phyloP scores from a whole-genome alignment of 2,888 invertebrate species.

The Lucinisca nassula region DNA sequence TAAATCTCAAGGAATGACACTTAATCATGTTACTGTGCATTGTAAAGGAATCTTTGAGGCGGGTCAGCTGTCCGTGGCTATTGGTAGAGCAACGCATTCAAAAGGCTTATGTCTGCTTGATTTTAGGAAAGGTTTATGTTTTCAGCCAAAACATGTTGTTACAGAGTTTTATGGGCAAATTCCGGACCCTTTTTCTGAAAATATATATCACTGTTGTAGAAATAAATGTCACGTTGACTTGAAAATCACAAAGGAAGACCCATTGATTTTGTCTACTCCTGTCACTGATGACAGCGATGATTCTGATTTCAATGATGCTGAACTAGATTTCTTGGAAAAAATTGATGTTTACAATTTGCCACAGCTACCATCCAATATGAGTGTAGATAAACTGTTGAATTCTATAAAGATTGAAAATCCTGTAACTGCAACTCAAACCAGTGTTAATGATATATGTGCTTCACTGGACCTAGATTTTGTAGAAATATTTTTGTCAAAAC shows the following conservation, averaged over 20 bases:
- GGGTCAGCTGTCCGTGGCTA: constrained; percentile 45
- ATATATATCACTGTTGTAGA: too few species aligned
- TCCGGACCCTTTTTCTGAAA: too few species aligned
- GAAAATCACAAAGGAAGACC: too few species aligned
- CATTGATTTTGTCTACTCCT: too few species aligned
- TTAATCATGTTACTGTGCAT: constrained; percentile 15
- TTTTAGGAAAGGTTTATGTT: constrained; percentile 41
- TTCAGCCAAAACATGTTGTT: constrained; percentile 28
- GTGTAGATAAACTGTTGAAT: constrained; percentile 1
- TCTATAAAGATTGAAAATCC: background rate
- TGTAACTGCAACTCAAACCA: background rate
- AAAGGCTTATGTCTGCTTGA: constrained; percentile 25
- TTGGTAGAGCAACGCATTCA: constrained; percentile 31
- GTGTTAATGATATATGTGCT: constrained; percentile 1
- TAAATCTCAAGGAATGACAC: background rate
- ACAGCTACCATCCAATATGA: constrained; percentile 12
- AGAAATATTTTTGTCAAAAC: background rate
- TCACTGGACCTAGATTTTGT: background rate
- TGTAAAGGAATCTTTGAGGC: constrained; percentile 38
- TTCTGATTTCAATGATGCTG: constrained; percentile 43
- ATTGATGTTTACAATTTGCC: background rate
- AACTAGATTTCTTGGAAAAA: constrained; percentile 9
- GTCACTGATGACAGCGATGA: background rate
- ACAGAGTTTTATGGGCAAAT: constrained; percentile 28
- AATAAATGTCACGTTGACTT: too few species aligned